These are phyloP conservation scores for Megaceryle maxima DNA, from an alignment of 2,113 vertebrate genomes.

Conservation along the genomic window DNA sequence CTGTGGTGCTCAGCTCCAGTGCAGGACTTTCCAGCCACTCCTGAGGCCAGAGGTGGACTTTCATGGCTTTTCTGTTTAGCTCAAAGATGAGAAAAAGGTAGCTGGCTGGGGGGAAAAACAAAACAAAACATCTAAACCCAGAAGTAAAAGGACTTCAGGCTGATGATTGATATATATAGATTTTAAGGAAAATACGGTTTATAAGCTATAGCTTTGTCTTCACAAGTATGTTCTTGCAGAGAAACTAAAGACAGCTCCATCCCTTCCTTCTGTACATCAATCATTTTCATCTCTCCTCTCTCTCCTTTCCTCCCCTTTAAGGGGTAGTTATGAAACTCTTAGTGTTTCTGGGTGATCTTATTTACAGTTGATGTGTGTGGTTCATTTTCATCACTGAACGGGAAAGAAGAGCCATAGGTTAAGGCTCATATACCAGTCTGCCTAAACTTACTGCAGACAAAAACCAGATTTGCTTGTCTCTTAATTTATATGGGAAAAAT, in stretches of 20 bases:
- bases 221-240: background rate
- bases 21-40: background rate
- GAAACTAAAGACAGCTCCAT: background rate
- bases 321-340: background rate
- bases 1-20: background rate
- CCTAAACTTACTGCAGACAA: background rate
- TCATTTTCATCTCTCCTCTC: background rate
- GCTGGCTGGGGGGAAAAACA: background rate
- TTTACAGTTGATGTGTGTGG: background rate
- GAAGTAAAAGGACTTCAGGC: background rate
- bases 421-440: background rate
- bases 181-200: background rate
- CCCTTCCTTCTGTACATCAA: background rate
- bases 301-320: background rate
- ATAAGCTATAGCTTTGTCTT: background rate
- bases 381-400: slow-evolving; percentile 17
- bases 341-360: background rate
- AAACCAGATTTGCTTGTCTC: slow-evolving; percentile 23
- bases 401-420: background rate
- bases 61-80: background rate
- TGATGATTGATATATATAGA: background rate
- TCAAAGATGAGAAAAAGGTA: background rate
- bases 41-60: background rate
- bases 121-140: background rate
- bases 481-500: background rate